Percentiles rank a stretch among this genome's conserved stretches.
These are phyloP conservation scores for Paragorgia papillata DNA, from an alignment of 92 coral and sea anemone species.

Conservation along the genomic window DNA sequence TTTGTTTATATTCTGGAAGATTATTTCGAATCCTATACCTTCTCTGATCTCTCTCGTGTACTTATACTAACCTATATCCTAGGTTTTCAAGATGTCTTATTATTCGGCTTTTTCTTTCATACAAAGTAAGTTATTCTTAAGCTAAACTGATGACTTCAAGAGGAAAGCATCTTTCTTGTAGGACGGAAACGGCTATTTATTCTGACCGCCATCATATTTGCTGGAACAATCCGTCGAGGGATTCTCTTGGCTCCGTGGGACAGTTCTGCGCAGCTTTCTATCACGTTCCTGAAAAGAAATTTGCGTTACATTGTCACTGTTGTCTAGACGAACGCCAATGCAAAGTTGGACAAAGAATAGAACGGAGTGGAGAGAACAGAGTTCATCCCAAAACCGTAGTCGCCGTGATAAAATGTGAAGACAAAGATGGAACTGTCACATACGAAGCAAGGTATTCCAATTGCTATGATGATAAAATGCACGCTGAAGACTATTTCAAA, in stretches of 20 bases:
- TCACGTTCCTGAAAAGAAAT: background rate
- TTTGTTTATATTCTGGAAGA: too few species aligned
- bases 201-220: background rate
- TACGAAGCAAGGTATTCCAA: background rate
- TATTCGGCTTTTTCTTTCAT: too few species aligned
- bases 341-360: background rate
- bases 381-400: background rate
- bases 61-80: too few species aligned
- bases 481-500: background rate
- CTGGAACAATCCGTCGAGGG: background rate
- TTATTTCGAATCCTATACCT: too few species aligned
- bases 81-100: too few species aligned
- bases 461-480: background rate
- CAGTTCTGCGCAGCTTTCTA: slow-evolving; percentile 2
- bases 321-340: background rate
- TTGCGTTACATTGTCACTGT: background rate
- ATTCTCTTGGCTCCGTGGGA: background rate
- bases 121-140: too few species aligned
- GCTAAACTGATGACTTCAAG: background rate
- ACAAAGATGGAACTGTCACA: background rate
- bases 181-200: background rate
- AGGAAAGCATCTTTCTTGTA: background rate
- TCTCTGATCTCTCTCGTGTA: too few species aligned
- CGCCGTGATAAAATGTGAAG: slow-evolving; percentile 5
- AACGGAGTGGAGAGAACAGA: background rate